Percentiles rank a stretch among this genome's conserved stretches.
phyloP scores from a whole-genome alignment of 2,113 vertebrate genomes.

The Phylloscopus trochiloides region DNA sequence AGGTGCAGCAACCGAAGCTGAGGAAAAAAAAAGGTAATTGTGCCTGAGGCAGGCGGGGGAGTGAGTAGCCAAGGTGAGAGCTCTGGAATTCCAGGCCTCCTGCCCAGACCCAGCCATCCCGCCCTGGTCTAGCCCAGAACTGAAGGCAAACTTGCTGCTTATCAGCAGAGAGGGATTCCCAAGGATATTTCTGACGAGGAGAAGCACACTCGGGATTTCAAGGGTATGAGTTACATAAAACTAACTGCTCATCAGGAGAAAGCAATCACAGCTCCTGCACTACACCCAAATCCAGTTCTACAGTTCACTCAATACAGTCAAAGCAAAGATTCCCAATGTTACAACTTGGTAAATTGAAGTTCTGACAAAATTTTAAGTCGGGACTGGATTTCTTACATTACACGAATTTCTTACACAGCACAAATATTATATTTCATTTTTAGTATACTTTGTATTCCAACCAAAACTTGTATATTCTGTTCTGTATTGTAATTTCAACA shows the following conservation, averaged over 20 bases:
- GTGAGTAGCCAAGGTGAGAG: not conserved
- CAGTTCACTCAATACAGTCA: not conserved
- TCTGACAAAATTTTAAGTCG: not conserved
- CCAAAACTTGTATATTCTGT: not conserved
- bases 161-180: not conserved
- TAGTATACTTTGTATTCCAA: not conserved
- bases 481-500: not conserved
- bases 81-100: not conserved
- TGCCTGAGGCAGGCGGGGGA: not conserved
- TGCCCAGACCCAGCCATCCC: not conserved
- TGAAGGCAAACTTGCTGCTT: not conserved
- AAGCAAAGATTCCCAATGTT: not conserved
- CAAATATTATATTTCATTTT: not conserved
- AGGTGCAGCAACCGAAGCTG: constrained; percentile 27
- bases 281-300: not conserved
- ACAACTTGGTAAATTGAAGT: not conserved
- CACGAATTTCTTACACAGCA: not conserved
- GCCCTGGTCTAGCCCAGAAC: not conserved
- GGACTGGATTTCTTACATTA: not conserved
- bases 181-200: not conserved
- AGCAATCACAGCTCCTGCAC: not conserved
- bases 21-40: not conserved
- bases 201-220: not conserved
- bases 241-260: not conserved
- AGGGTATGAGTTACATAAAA: not conserved